Conservation (phyloP, 2,113 vertebrate species). For the Sisor rabdophorus region DNA sequence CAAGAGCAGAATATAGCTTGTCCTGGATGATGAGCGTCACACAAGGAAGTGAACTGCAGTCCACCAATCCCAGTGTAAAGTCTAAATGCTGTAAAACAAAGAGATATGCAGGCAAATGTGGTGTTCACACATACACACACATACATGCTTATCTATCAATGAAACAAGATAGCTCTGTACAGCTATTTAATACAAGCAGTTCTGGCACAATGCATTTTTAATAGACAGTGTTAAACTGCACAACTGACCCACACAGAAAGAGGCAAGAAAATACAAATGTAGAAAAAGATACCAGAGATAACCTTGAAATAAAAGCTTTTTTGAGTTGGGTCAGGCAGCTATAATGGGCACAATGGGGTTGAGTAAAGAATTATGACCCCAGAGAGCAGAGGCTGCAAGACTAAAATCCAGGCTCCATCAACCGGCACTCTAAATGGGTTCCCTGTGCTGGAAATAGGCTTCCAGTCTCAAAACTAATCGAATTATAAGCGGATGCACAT, state of each 20-base stretch:
- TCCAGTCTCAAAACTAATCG: constrained; percentile 67
- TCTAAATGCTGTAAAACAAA: constrained; percentile 52
- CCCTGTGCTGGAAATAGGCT: constrained; percentile 56
- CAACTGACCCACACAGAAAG: constrained; percentile 10
- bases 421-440: constrained; percentile 45
- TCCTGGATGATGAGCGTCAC: constrained; percentile 41
- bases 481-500: constrained; percentile 64
- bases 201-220: constrained; percentile 14
- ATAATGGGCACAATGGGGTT: constrained; percentile 46
- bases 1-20: not conserved
- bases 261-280: not conserved
- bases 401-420: constrained; percentile 23
- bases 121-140: not conserved
- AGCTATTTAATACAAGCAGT: constrained; percentile 5
- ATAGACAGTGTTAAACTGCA: constrained; percentile 28
- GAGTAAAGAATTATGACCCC: constrained; percentile 37
- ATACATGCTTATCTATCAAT: constrained; percentile 13
- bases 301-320: constrained; percentile 50
- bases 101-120: not conserved
- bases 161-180: constrained; percentile 8
- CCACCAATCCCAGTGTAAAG: constrained; percentile 44
- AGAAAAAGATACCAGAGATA: constrained; percentile 35
- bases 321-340: constrained; percentile 30
- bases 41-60: constrained; percentile 42
- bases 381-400: constrained; percentile 17